These are phyloP conservation scores for Listronotus bonariensis DNA, from an alignment of 1,140 invertebrate species.

Conservation along the genomic window DNA sequence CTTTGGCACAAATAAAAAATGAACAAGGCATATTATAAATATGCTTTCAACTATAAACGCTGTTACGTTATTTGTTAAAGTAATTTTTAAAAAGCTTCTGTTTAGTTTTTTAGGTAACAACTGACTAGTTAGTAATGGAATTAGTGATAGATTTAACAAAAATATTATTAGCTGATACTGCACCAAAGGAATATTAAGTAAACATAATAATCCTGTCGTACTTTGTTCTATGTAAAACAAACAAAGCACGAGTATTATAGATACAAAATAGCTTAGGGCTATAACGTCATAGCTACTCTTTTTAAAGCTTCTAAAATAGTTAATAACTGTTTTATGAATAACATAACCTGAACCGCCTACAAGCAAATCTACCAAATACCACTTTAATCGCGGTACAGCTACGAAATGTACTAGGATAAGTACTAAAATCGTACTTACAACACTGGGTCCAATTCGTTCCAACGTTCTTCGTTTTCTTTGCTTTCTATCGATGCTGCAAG, in stretches of 20 bases:
- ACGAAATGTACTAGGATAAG: not conserved
- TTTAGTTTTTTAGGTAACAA: too few species aligned
- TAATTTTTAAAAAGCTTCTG: too few species aligned
- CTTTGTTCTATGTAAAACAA: too few species aligned
- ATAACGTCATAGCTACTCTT: too few species aligned
- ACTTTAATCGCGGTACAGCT: not conserved
- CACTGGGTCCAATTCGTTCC: conserved; percentile 60
- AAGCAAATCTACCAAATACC: not conserved
- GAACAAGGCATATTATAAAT: too few species aligned
- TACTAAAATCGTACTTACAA: conserved; percentile 56
- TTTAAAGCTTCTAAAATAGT: conserved; percentile 4
- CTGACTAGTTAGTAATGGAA: not conserved
- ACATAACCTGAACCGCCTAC: not conserved
- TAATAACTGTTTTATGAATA: conserved; percentile 1
- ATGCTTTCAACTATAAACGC: too few species aligned
- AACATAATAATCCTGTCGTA: too few species aligned
- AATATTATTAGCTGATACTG: not conserved
- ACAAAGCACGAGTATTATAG: too few species aligned
- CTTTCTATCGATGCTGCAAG: conserved; percentile 49
- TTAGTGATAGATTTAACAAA: not conserved
- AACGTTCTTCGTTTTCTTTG: conserved; percentile 61
- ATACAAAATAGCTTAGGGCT: too few species aligned
- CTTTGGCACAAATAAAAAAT: too few species aligned
- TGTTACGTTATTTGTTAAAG: too few species aligned
- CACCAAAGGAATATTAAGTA: not conserved